Conservation (phyloP, 2,888 invertebrate species). For the Brachypterus glaber region DNA sequence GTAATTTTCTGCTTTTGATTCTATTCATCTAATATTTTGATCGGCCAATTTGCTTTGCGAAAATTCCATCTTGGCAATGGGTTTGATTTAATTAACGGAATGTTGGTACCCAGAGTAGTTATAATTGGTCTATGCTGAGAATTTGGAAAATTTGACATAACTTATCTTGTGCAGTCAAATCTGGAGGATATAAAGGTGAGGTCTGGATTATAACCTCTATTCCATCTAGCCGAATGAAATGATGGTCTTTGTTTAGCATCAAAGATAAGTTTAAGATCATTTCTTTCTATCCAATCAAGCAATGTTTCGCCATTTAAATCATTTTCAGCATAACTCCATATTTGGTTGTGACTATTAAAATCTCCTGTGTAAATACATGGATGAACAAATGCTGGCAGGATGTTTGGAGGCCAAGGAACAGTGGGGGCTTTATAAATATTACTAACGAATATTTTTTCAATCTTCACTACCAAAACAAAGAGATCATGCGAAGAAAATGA, state of each 20-base stretch:
- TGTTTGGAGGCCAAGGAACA: no score
- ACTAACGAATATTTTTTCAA: neutral
- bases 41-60: no score
- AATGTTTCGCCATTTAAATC: neutral
- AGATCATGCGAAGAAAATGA: neutral
- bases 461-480: conserved; percentile 2
- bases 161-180: neutral
- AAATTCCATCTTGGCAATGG: conserved; percentile 6
- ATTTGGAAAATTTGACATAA: conserved; percentile 1
- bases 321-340: no score
- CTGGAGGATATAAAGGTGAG: conserved; percentile 4
- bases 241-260: conserved; percentile 3
- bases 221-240: conserved; percentile 4
- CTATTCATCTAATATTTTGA: conserved; percentile 1
- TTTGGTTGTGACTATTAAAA: no score
- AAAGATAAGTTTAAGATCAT: conserved; percentile 1
- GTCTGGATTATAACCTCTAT: conserved; percentile 6
- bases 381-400: no score
- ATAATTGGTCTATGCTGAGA: conserved; percentile 5
- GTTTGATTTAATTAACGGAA: conserved; percentile 2
- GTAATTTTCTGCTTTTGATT: conserved; percentile 4
- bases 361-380: no score
- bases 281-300: neutral
- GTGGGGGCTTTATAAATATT: conserved; percentile 1
- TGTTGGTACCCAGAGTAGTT: conserved; percentile 1